A percentile compares a stretch with the other conserved stretches of the same genome.
phyloP scores from a whole-genome alignment of 92 coral and sea anemone species.

The Paramuricea clavata region DNA sequence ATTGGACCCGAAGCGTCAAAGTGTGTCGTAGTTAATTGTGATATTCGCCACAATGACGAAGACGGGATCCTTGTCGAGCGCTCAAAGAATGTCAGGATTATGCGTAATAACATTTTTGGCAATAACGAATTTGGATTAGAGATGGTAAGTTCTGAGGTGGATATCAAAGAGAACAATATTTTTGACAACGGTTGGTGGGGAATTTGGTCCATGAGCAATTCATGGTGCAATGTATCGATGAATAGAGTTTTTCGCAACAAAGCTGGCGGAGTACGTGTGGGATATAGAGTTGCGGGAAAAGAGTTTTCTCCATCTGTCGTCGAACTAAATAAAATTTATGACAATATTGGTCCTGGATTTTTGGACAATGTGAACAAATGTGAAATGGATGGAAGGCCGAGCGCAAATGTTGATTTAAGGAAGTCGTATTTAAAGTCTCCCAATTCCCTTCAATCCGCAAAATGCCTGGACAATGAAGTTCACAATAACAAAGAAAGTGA shows the following conservation, averaged over 20 bases:
- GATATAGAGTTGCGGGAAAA: neutral
- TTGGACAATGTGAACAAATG: neutral
- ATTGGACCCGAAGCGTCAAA: neutral
- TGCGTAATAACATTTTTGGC: neutral
- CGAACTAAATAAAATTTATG: conserved; percentile 36
- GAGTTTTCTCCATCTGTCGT: conserved; percentile 19
- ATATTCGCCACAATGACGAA: neutral
- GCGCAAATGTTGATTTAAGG: neutral
- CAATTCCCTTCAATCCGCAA: neutral
- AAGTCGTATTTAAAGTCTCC: neutral
- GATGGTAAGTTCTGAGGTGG: conserved; percentile 23
- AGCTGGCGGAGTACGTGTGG: neutral
- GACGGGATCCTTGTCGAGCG: neutral
- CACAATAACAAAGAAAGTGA: neutral
- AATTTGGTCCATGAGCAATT: neutral
- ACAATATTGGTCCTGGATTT: conserved; percentile 50
- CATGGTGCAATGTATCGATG: neutral
- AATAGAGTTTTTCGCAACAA: neutral
- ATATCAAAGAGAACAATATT: neutral
- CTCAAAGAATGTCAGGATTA: neutral
- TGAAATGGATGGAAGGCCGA: neutral
- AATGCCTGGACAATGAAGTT: neutral
- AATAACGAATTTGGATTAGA: neutral
- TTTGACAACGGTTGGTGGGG: neutral
- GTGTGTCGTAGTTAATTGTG: neutral